Evolutionary conservation across 2,113 vertebrate genomes (phyloP), one percentile per base, ranked within the genome.

Genomic region (Xenopus borealis): DNA sequence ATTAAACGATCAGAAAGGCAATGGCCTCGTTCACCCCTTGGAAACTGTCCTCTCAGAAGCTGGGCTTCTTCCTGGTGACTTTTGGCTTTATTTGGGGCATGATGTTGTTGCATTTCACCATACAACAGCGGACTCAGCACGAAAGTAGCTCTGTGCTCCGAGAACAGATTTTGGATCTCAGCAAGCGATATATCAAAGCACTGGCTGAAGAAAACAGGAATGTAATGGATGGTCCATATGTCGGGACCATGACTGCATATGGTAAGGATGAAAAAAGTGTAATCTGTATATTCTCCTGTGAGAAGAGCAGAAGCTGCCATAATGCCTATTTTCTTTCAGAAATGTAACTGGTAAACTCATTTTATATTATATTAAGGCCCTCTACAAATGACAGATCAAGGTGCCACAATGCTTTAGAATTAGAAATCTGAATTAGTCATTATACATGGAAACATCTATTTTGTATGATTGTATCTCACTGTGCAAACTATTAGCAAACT

Each of bases 1-100:
- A 69, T 1, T 20, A 71, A 78, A 69, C 74, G 81, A 75, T 59
- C 58, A 80, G 82, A 16, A 50, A 27, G 23, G 87, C 83, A 84
- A 98, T 97, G 95, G 95, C 93, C 69, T 84, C 92, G 46, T 94
- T 91, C 53, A 91, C 93, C 88, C 88, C 95, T 59, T 98, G 97
- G 97, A 98, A 98, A 86, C 87, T 98, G 78, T 99, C 97, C 0
- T 98, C 97, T 78, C 97, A 98, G 88, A 98, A 98, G 88, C 93
- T 99, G 4, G 97, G 97, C 80, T 98, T 98, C 83, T 98, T 98
- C 82, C 88, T 98, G 45, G 97, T 99, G 87, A 95, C 96, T 89
- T 98, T 98, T 58, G 97, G 97, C 72, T 99, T 99, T 86, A 99
- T 99, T 86, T 99, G 97, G 97, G 97, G 97, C 64, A 98, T 99